Base-by-base conservation (phyloP, 2,888 invertebrate genomes). In the Euzophera pinguis region DNA sequence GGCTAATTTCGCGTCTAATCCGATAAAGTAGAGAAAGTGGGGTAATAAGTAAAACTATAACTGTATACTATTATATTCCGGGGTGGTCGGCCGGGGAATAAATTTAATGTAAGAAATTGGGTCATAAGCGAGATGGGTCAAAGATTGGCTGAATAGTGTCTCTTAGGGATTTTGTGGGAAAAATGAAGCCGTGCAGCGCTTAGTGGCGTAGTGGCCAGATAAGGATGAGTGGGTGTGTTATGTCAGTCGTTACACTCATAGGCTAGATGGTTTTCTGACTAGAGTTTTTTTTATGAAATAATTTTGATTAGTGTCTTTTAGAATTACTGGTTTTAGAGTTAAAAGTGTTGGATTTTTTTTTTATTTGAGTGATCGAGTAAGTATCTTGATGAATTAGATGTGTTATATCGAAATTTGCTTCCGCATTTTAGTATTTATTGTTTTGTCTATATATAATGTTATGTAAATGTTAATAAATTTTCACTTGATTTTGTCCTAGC, bases 41-140 rank as follows among this genome's bases (percentile, higher is more conserved):
- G 29, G 38, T 49, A 49, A 49, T 49, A 37, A 49, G 37, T 38
- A 17, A 37, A 47, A 37, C 47, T 48, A 49, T 39, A 49, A 38
- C 27, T 17, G 16, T 14, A 22, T 38, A 10, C 34, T 13, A n/a
- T 39, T 52, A 67, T 71, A 65, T 70, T 69, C 63, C 55, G 62
- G 51, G 53, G 52, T 60, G 60, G 55, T 59, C 61, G 62, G 68
- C 57, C 54, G 71, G 78, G 73, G 78, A 79, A 77, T 79, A 70
- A 76, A 80, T 78, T 81, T 77, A 78, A 78, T 83, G 70, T 74
- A 64, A 75, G 75, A 73, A 84, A 86, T 84, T 84, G 67, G 85
- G 84, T 85, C 85, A 67, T 67, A 74, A 56, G 53, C 38, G 53
- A 67, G 71, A 71, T 68, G 66, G 67, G 59, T 58, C 64, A 62